A percentile compares a stretch with the other conserved stretches of the same genome.
These are phyloP conservation scores for Troglohyphantes excavatus DNA, from an alignment of 2,888 invertebrate genomes.

Conservation along the genomic window DNA sequence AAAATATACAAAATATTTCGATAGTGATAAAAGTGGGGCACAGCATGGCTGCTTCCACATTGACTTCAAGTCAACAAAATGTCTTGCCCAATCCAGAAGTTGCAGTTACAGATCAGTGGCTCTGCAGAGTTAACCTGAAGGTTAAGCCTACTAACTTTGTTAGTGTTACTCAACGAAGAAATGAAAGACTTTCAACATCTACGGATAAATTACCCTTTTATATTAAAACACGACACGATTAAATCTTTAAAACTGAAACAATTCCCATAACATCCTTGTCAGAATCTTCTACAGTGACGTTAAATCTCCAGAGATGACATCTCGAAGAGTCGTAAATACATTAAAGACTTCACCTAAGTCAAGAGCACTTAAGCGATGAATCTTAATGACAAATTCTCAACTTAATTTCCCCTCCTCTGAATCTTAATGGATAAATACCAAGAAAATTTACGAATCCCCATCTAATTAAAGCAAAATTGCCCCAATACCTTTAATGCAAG, in stretches of 20 bases:
- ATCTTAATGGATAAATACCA: not conserved
- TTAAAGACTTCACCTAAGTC: not conserved
- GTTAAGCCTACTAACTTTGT: too few relatives aligned
- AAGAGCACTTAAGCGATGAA: not conserved
- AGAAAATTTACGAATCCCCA: not conserved
- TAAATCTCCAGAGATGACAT: not conserved
- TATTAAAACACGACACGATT: too few relatives aligned
- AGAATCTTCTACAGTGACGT: not conserved
- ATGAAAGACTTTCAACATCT: too few relatives aligned
- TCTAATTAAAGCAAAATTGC: conserved; percentile 9
- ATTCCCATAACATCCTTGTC: not conserved
- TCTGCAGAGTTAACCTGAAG: too few relatives aligned
- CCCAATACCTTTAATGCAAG: not conserved
- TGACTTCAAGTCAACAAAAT: too few relatives aligned
- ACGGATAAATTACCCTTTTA: too few relatives aligned
- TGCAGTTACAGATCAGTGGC: too few relatives aligned
- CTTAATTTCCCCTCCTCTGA: not conserved
- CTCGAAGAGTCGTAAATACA: not conserved
- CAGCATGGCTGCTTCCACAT: too few relatives aligned
- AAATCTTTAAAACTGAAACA: not conserved
- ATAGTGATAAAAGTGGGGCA: too few relatives aligned
- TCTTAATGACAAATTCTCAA: not conserved
- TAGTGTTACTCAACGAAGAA: too few relatives aligned
- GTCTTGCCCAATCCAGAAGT: too few relatives aligned
- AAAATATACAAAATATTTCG: too few relatives aligned